These are phyloP conservation scores for Camelus dromedarius DNA, from an alignment of 2,113 vertebrate species.

Conservation along the genomic window DNA sequence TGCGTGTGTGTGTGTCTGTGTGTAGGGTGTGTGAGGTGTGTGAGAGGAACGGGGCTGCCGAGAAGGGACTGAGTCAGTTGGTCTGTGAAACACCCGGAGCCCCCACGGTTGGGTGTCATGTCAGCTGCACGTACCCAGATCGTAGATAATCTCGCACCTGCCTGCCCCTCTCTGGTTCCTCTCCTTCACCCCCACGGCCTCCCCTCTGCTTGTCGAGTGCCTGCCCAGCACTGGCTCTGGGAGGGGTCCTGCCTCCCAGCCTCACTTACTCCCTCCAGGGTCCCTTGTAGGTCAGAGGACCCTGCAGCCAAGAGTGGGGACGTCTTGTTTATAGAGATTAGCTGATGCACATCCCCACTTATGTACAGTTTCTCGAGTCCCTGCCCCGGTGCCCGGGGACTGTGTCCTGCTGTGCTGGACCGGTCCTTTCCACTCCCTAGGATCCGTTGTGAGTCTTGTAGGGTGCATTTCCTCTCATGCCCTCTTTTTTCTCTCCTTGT, in stretches of 20 bases:
- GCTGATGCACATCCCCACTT: background rate
- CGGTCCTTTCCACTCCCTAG: background rate
- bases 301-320: background rate
- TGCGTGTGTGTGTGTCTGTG: background rate
- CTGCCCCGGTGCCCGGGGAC: background rate
- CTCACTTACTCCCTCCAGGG: background rate
- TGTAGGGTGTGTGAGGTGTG: background rate
- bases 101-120: background rate
- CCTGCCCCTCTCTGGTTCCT: background rate
- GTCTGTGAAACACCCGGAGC: background rate
- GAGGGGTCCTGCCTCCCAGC: background rate
- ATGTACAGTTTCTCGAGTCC: background rate
- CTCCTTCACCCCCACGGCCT: background rate
- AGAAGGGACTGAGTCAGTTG: background rate
- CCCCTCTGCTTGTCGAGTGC: background rate
- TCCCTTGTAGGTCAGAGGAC: background rate
- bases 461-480: background rate
- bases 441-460: background rate
- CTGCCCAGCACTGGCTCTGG: background rate
- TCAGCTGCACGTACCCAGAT: background rate
- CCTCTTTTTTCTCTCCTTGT: background rate
- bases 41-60: background rate
- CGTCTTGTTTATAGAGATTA: background rate
- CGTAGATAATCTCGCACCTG: background rate
- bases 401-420: background rate